phyloP scores from a whole-genome alignment of 2,797 vertebrate genomes.

The Pangasius macronema region DNA sequence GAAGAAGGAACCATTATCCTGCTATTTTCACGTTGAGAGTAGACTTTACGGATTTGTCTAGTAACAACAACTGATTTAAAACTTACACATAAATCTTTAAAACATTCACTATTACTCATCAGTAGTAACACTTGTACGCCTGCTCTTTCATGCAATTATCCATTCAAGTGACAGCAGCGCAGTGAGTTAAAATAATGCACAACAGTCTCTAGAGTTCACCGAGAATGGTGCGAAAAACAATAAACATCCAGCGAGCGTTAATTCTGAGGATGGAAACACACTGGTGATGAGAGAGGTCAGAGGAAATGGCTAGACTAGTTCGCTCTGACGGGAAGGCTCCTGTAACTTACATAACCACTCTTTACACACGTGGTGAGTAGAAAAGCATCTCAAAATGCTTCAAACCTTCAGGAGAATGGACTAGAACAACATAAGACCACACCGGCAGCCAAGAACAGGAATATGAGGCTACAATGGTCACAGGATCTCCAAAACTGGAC shows the following conservation, averaged over 20 bases:
- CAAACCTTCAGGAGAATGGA: neutral
- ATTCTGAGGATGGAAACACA: neutral
- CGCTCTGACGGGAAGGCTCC: neutral
- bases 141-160: neutral
- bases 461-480: neutral
- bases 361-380: neutral
- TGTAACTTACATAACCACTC: neutral
- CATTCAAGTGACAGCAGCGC: neutral
- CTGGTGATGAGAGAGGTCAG: neutral
- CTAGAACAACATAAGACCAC: neutral
- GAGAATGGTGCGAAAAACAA: neutral
- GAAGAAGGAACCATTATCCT: neutral
- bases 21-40: neutral
- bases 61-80: neutral
- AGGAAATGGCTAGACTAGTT: too few species aligned
- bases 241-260: neutral
- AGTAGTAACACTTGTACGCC: neutral
- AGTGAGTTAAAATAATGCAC: neutral
- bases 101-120: neutral
- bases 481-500: neutral
- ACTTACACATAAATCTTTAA: neutral
- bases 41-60: neutral
- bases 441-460: neutral
- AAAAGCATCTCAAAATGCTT: neutral
- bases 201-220: neutral